Percentiles rank a stretch among this genome's conserved stretches.
Evolutionary conservation across 2,797 vertebrate species (phyloP).

Genomic region (Characodon lateralis): DNA sequence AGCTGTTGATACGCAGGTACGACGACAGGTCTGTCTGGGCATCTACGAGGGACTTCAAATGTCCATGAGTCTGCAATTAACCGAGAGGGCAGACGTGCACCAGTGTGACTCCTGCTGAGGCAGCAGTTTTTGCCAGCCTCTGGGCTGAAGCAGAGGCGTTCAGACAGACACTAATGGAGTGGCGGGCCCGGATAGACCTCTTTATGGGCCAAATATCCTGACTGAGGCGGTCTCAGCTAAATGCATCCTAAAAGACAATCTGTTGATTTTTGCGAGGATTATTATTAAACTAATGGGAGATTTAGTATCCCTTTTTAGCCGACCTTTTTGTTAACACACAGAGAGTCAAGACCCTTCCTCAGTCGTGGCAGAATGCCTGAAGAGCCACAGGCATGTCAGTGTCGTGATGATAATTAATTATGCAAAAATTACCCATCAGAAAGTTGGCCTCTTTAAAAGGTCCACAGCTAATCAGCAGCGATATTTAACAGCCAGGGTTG

Average conservation of each 20-base stretch:
- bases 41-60: conserved; percentile 59
- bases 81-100: conserved; percentile 17
- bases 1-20: conserved; percentile 68
- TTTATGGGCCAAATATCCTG: conserved; percentile 13
- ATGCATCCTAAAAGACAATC: conserved; percentile 23
- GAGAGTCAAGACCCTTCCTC: conserved; percentile 34
- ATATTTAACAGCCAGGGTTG: conserved; percentile 54
- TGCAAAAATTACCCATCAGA: conserved; percentile 71
- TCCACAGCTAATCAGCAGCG: conserved; percentile 68
- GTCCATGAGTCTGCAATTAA: conserved; percentile 69
- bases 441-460: conserved; percentile 72
- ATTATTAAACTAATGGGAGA: conserved; percentile 47
- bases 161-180: conserved; percentile 43
- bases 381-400: conserved; percentile 50
- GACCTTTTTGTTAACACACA: conserved; percentile 22
- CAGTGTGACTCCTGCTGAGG: conserved; percentile 55
- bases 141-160: conserved; percentile 41
- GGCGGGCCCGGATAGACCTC: conserved; percentile 16
- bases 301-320: conserved; percentile 37
- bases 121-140: conserved; percentile 40
- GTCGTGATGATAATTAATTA: conserved; percentile 73
- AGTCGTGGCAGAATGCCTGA: conserved; percentile 24
- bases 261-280: conserved; percentile 27
- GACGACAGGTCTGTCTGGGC: conserved; percentile 62
- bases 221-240: conserved; percentile 1